These are phyloP conservation scores for Caracal caracal DNA, from an alignment of 2,113 vertebrate genomes.

Conservation along the genomic window DNA sequence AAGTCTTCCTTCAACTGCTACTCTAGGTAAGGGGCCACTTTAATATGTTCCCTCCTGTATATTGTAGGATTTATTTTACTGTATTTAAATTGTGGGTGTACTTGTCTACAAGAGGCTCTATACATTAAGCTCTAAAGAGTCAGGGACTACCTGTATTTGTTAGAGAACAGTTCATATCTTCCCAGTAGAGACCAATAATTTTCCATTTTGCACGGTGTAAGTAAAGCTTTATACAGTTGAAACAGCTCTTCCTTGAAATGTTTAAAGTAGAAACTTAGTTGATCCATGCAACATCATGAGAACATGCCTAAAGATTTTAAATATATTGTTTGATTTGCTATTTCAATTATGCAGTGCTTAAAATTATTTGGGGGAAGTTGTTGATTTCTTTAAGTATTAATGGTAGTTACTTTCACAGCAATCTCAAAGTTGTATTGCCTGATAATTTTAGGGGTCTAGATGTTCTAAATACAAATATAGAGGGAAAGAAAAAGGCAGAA, in stretches of 20 bases:
- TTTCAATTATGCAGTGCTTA: background rate
- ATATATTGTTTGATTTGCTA: background rate
- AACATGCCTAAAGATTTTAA: background rate
- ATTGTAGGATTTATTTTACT: background rate
- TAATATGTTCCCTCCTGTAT: background rate
- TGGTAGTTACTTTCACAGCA: background rate
- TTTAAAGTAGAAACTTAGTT: background rate
- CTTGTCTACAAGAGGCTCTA: background rate
- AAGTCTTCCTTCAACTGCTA: background rate
- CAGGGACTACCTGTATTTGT: background rate
- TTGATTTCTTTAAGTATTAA: conserved; percentile 33
- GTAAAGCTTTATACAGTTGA: background rate
- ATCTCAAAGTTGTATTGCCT: background rate
- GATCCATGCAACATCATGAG: background rate
- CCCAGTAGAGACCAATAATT: background rate
- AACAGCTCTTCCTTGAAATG: background rate
- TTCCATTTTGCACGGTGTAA: background rate
- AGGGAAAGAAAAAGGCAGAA: background rate
- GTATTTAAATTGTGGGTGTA: background rate
- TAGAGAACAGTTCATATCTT: background rate
- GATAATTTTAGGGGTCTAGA: background rate
- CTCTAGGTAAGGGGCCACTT: background rate
- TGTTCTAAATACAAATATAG: background rate
- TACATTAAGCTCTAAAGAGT: background rate
- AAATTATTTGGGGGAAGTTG: background rate